Evolutionary conservation across 1,140 invertebrate genomes (phyloP).

Genomic region (Eumaeus atala): DNA sequence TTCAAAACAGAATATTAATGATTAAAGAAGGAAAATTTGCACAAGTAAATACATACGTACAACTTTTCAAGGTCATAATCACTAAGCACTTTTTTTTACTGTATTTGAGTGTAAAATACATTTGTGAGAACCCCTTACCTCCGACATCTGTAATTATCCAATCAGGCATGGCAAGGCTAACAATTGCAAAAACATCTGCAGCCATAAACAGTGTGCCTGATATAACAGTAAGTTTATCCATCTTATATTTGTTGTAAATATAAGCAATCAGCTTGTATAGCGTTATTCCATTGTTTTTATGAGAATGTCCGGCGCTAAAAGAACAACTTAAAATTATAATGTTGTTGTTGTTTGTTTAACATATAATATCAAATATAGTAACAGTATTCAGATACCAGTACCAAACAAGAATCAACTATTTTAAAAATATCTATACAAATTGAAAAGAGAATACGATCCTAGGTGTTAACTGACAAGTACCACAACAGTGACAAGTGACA

Average conservation of each 20-base stretch:
- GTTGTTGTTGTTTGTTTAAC: too few relatives aligned
- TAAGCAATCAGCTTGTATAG: too few relatives aligned
- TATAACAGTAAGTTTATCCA: slow-evolving; percentile 95
- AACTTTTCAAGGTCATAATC: slow-evolving; percentile 2
- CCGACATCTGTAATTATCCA: slow-evolving; percentile 97
- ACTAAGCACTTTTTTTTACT: neutral
- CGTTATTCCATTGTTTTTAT: too few relatives aligned
- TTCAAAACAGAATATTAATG: slow-evolving; percentile 8
- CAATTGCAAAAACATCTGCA: slow-evolving; percentile 94
- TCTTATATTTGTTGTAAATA: slow-evolving; percentile 42
- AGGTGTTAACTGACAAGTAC: too few relatives aligned
- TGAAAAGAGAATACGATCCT: too few relatives aligned
- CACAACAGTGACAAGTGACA: too few relatives aligned
- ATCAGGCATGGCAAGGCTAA: slow-evolving; percentile 94
- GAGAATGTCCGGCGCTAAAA: too few relatives aligned
- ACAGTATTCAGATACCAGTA: too few relatives aligned
- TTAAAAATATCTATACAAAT: too few relatives aligned
- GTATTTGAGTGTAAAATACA: neutral
- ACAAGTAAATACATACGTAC: neutral
- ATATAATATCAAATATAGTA: too few relatives aligned
- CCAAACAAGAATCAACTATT: too few relatives aligned
- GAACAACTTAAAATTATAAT: too few relatives aligned
- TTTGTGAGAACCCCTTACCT: slow-evolving; percentile 74
- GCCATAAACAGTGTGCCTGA: slow-evolving; percentile 93
- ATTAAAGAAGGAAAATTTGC: slow-evolving; percentile 7